A percentile compares a stretch with the other conserved stretches of the same genome.
phyloP scores from a whole-genome alignment of 2,113 vertebrate genomes.

The Steatornis caripensis region DNA sequence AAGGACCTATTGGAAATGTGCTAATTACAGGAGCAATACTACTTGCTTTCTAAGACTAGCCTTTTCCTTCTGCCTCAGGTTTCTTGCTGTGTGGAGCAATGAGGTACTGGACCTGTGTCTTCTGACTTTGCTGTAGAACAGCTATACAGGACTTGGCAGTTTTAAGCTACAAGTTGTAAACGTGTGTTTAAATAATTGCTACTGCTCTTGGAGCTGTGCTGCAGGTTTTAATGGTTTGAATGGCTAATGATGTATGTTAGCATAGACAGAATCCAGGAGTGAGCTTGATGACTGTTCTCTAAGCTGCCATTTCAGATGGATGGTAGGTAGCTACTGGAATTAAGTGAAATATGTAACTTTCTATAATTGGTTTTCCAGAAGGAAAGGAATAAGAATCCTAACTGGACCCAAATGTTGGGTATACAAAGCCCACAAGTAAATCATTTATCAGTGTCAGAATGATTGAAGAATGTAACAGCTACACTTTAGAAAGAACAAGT shows the following conservation, averaged over 20 bases:
- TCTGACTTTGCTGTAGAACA: neutral
- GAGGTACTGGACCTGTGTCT: neutral
- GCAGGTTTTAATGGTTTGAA: neutral
- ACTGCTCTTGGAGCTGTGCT: neutral
- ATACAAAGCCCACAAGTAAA: neutral
- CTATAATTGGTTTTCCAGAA: neutral
- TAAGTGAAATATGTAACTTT: neutral
- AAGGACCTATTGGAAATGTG: neutral
- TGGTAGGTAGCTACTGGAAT: neutral
- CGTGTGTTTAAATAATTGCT: neutral
- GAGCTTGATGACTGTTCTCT: neutral
- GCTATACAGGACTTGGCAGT: neutral
- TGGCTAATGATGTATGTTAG: neutral
- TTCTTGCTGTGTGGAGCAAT: neutral
- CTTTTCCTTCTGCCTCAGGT: neutral
- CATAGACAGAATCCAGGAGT: neutral
- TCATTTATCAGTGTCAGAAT: neutral
- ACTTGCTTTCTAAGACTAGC: neutral
- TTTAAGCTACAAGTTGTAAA: neutral
- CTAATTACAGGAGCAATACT: neutral
- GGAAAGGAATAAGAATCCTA: neutral
- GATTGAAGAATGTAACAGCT: neutral
- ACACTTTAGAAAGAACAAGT: neutral
- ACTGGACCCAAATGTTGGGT: neutral
- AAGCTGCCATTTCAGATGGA: neutral